phyloP scores from a whole-genome alignment of 2,113 vertebrate genomes.

The Thamnaconus septentrionalis region DNA sequence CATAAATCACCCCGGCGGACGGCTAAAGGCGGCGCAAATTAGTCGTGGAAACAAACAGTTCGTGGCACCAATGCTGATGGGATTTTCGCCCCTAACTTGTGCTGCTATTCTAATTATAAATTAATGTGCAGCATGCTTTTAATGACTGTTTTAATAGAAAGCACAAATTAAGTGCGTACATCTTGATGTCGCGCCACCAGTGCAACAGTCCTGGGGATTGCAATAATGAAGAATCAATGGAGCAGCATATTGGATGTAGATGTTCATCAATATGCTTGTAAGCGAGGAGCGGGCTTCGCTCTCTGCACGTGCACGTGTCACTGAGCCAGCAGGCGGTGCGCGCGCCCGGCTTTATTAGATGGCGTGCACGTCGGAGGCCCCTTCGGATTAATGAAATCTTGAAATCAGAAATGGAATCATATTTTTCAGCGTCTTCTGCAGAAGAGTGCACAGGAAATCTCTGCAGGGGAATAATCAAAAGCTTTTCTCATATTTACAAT shows the following conservation, averaged over 20 bases:
- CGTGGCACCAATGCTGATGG: constrained; percentile 66
- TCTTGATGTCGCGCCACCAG: constrained; percentile 34
- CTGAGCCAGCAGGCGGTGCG: no score
- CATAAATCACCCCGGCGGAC: constrained; percentile 49
- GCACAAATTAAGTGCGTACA: constrained; percentile 66
- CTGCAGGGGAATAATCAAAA: no score
- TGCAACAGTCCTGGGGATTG: constrained; percentile 60
- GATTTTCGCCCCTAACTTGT: constrained; percentile 51
- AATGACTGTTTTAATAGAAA: constrained; percentile 76
- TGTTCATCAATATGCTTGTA: constrained; percentile 61
- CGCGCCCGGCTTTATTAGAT: background rate
- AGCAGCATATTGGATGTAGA: constrained; percentile 74
- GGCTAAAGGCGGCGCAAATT: constrained; percentile 41
- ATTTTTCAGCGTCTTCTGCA: no score
- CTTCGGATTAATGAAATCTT: no score
- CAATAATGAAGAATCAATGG: constrained; percentile 78
- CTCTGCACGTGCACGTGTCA: constrained; percentile 35
- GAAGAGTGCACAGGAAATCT: no score
- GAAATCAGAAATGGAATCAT: no score
- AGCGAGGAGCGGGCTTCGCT: constrained; percentile 16
- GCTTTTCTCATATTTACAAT: no score
- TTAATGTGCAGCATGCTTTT: constrained; percentile 64
- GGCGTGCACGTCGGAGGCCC: background rate
- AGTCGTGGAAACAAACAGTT: constrained; percentile 60
- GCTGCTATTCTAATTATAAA: constrained; percentile 73